A percentile compares a stretch with the other conserved stretches of the same genome.
Evolutionary conservation across 1,140 invertebrate species (phyloP).

Genomic region (Pseudoatta argentina): DNA sequence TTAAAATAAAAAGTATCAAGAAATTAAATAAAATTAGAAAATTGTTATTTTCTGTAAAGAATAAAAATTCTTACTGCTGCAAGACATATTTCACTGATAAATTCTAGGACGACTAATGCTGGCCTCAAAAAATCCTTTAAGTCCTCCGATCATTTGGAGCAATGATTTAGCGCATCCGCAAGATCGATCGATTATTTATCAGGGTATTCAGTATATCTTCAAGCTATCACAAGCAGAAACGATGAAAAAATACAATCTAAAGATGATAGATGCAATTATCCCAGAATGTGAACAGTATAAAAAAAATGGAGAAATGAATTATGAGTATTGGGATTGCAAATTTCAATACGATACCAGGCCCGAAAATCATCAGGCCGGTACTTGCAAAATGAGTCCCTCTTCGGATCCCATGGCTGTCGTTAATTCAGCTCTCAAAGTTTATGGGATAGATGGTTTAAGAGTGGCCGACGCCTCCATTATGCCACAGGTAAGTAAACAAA

Average conservation of each 20-base stretch:
- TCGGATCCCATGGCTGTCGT: constrained; percentile 85
- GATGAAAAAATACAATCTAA: constrained; percentile 76
- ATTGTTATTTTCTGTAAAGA: not conserved
- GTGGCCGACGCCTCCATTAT: constrained; percentile 85
- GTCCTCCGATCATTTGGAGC: constrained; percentile 88
- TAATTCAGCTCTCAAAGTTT: constrained; percentile 84
- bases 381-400: constrained; percentile 88
- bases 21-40: constrained; percentile 16
- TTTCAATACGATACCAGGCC: constrained; percentile 84
- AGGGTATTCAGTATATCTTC: constrained; percentile 80
- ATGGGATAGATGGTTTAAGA: constrained; percentile 84
- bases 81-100: not conserved
- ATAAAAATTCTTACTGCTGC: not conserved
- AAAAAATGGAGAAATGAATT: constrained; percentile 68
- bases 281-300: constrained; percentile 72
- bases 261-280: constrained; percentile 47
- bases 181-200: constrained; percentile 84
- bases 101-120: constrained; percentile 87
- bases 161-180: constrained; percentile 86
- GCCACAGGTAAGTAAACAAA: constrained; percentile 74
- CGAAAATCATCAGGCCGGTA: constrained; percentile 88
- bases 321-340: constrained; percentile 88
- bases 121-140: constrained; percentile 85
- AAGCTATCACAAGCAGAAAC: constrained; percentile 76
- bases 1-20: not conserved